Percentiles rank a stretch among this genome's conserved stretches.
Conservation (phyloP, 2,113 vertebrate genomes). For the Rhynchomys soricoides region DNA sequence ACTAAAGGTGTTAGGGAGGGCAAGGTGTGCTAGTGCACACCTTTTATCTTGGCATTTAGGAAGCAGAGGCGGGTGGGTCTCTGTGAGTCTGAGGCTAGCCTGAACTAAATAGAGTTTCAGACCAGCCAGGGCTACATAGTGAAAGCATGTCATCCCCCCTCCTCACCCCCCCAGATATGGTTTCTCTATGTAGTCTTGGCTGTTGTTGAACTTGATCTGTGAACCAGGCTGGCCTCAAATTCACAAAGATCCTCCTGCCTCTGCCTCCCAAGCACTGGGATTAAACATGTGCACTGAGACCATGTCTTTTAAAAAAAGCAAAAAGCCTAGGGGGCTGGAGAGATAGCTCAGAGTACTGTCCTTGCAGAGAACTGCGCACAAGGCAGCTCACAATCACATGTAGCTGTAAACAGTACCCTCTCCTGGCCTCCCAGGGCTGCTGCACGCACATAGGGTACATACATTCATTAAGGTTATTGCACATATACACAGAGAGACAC, state of each 20-base stretch:
- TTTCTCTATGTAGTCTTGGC: neutral
- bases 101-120: neutral
- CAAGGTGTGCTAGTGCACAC: neutral
- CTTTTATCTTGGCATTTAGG: neutral
- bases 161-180: neutral
- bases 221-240: neutral
- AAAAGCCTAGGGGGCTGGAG: neutral
- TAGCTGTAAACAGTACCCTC: neutral
- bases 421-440: neutral
- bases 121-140: neutral
- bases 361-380: neutral
- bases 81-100: neutral
- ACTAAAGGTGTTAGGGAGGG: neutral
- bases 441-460: neutral
- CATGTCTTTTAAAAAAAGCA: neutral
- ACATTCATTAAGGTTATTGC: neutral
- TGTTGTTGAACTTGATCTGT: neutral
- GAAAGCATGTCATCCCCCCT: neutral
- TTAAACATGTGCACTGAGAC: neutral
- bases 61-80: neutral
- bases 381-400: neutral
- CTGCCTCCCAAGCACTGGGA: neutral
- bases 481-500: neutral
- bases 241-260: neutral
- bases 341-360: neutral